A percentile compares a stretch with the other conserved stretches of the same genome.
Conservation (phyloP, 2,797 vertebrate species). For the Pseudocheirus occidentalis region DNA sequence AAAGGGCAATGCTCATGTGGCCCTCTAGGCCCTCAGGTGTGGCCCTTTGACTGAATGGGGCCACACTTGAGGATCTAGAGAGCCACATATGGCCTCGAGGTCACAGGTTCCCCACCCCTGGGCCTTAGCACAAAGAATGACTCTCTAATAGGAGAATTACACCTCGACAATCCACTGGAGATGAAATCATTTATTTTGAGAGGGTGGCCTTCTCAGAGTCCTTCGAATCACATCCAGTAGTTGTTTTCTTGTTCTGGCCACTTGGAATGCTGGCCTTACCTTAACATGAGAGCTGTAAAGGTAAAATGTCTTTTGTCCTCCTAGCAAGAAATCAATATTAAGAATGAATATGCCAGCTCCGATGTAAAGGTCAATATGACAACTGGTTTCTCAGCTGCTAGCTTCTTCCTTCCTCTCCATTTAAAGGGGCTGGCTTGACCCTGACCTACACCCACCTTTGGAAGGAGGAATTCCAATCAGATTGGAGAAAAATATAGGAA, state of each 20-base stretch:
- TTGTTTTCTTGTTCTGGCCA: conserved; percentile 33
- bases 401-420: conserved; percentile 69
- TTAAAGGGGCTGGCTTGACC: conserved; percentile 55
- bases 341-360: conserved; percentile 70
- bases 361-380: conserved; percentile 78
- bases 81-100: too few species aligned
- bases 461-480: conserved; percentile 66
- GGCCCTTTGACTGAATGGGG: too few species aligned
- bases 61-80: too few species aligned
- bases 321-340: conserved; percentile 77
- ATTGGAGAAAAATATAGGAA: conserved; percentile 55
- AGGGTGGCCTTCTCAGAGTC: neutral
- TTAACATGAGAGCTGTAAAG: conserved; percentile 57
- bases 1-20: neutral
- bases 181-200: neutral
- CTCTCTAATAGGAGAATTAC: conserved; percentile 19
- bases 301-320: conserved; percentile 69
- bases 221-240: neutral
- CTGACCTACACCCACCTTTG: conserved; percentile 50
- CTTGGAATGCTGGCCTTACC: conserved; percentile 18
- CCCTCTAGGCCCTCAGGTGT: too few species aligned
- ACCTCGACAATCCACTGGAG: neutral
- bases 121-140: conserved; percentile 15
- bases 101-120: too few species aligned
- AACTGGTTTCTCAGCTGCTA: conserved; percentile 78